phyloP scores from a whole-genome alignment of 1,140 invertebrate species.

The Plodia interpunctella region DNA sequence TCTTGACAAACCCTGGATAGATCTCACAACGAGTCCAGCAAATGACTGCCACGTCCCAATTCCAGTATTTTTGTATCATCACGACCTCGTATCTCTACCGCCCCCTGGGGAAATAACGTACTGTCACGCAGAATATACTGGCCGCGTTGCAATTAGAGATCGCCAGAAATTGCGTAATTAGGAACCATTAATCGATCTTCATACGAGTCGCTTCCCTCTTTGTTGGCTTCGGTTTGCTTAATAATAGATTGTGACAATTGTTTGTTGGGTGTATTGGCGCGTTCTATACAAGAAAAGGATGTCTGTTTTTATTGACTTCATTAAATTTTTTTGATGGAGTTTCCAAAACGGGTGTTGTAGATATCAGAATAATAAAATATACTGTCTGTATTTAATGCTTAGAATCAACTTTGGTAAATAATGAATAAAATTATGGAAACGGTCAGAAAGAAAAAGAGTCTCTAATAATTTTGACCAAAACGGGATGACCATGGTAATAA shows the following conservation, averaged over 20 bases:
- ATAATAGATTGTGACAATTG: neutral
- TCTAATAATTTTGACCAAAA: neutral
- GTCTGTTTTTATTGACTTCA: too few relatives aligned
- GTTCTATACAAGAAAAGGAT: neutral
- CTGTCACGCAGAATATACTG: slow-evolving; percentile 71
- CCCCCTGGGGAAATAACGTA: slow-evolving; percentile 70
- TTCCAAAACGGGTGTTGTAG: too few relatives aligned
- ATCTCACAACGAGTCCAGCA: neutral
- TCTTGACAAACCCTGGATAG: too few relatives aligned
- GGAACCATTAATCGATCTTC: slow-evolving; percentile 66
- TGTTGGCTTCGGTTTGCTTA: slow-evolving; percentile 2
- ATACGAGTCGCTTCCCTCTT: slow-evolving; percentile 38
- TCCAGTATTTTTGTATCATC: slow-evolving; percentile 14
- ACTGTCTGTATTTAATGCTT: too few relatives aligned
- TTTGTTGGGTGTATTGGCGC: neutral
- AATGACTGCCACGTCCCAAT: neutral
- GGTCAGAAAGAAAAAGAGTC: too few relatives aligned
- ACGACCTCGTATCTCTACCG: slow-evolving; percentile 60
- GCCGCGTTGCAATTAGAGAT: slow-evolving; percentile 70
- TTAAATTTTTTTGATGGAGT: too few relatives aligned
- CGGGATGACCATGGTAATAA: too few relatives aligned
- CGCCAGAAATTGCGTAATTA: slow-evolving; percentile 74
- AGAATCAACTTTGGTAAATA: too few relatives aligned
- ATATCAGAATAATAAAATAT: too few relatives aligned
- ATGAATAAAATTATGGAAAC: too few relatives aligned